A percentile compares a stretch with the other conserved stretches of the same genome.
Conservation (phyloP, 1,140 invertebrate species). For the Drosophila ambigua region DNA sequence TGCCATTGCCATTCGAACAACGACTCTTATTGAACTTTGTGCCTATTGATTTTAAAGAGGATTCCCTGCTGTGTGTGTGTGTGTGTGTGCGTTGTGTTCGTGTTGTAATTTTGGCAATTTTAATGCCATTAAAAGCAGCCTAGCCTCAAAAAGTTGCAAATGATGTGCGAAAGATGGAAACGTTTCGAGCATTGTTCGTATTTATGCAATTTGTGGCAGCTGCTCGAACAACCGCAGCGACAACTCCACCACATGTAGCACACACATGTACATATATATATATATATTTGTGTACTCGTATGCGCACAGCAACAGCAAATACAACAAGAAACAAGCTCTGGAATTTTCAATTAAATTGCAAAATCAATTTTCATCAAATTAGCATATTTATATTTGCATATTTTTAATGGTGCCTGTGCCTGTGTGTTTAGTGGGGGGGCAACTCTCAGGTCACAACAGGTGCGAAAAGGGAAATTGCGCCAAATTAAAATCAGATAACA, state of each 20-base stretch:
- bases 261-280: constrained; percentile 1
- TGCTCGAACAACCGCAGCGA: constrained; percentile 69
- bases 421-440: not conserved
- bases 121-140: constrained; percentile 77
- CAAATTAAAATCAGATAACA: constrained; percentile 82
- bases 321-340: constrained; percentile 44
- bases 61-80: not conserved
- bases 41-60: constrained; percentile 67
- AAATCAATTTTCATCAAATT: constrained; percentile 80
- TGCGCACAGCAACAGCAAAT: constrained; percentile 18
- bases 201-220: constrained; percentile 81
- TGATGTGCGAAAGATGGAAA: constrained; percentile 69
- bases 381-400: constrained; percentile 81
- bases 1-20: constrained; percentile 16
- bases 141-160: constrained; percentile 72
- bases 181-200: constrained; percentile 56
- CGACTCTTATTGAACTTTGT: constrained; percentile 57
- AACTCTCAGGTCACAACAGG: constrained; percentile 62
- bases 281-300: not conserved
- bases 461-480: constrained; percentile 74
- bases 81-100: constrained; percentile 31
- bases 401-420: constrained; percentile 43
- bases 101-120: constrained; percentile 79
- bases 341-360: constrained; percentile 80
- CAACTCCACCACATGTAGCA: constrained; percentile 42